A percentile compares a stretch with the other conserved stretches of the same genome.
Evolutionary conservation across 37 sponge, comb jelly and placozoan species (phyloP).

Genomic region (Geodia barretti): DNA sequence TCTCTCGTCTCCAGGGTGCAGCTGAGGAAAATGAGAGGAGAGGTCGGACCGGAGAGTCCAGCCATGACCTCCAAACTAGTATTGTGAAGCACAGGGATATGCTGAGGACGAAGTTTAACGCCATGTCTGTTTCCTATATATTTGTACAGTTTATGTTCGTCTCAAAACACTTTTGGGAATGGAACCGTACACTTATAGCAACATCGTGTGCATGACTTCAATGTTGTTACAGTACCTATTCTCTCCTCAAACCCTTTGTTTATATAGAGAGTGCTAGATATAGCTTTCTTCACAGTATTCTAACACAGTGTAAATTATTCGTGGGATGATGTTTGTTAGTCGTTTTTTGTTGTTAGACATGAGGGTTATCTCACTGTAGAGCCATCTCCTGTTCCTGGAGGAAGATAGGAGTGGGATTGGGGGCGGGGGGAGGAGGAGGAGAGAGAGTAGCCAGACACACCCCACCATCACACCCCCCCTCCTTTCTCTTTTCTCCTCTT

Average conservation of each 20-base stretch:
- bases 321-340: slow-evolving; percentile 1
- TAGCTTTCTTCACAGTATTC: too few species aligned
- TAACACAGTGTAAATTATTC: too few species aligned
- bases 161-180: too few species aligned
- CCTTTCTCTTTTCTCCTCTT: too few species aligned
- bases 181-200: too few species aligned
- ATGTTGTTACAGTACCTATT: neutral
- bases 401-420: slow-evolving; percentile 39
- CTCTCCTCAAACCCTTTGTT: neutral
- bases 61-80: slow-evolving; percentile 81
- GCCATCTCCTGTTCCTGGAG: slow-evolving; percentile 59
- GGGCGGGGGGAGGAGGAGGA: slow-evolving; percentile 8
- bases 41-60: slow-evolving; percentile 65
- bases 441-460: slow-evolving; percentile 41
- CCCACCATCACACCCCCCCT: too few species aligned
- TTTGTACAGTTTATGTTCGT: too few species aligned
- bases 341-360: slow-evolving; percentile 49
- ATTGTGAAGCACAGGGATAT: slow-evolving; percentile 89
- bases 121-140: too few species aligned
- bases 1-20: slow-evolving; percentile 57
- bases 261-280: too few species aligned
- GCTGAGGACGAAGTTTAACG: slow-evolving; percentile 72
- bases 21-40: slow-evolving; percentile 91
- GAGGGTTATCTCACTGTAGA: slow-evolving; percentile 65
- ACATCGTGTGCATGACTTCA: too few species aligned